A percentile compares a stretch with the other conserved stretches of the same genome.
These are phyloP conservation scores for Alca torda DNA, from an alignment of 2,797 vertebrate genomes.

Conservation along the genomic window DNA sequence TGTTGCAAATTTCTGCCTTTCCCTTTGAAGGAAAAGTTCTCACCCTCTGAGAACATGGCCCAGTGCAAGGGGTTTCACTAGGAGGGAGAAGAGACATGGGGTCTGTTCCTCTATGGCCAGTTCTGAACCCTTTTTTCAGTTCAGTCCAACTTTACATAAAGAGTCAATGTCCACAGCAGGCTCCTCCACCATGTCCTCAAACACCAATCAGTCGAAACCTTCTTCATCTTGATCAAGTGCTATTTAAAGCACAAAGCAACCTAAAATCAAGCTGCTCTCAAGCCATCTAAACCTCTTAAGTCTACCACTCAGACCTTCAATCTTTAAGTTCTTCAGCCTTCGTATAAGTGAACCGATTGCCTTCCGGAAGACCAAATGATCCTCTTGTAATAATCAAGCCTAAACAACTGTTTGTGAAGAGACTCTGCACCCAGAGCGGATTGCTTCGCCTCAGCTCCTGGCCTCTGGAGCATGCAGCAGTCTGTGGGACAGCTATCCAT, in stretches of 20 bases:
- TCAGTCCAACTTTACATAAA: background rate
- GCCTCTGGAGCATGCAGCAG: background rate
- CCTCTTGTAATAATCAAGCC: background rate
- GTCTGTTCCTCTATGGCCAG: background rate
- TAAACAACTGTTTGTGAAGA: background rate
- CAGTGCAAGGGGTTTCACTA: background rate
- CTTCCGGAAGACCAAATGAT: background rate
- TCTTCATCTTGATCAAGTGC: background rate
- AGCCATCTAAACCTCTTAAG: background rate
- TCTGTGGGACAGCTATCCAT: background rate
- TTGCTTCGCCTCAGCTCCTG: background rate
- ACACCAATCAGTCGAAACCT: background rate
- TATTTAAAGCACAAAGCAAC: conserved; percentile 2
- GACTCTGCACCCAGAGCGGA: background rate
- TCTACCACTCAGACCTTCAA: background rate
- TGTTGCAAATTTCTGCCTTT: background rate
- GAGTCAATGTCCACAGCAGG: background rate
- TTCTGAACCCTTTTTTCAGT: background rate
- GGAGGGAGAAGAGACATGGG: background rate
- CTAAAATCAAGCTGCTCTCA: background rate
- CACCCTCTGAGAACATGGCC: background rate
- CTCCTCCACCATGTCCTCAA: background rate
- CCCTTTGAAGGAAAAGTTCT: background rate
- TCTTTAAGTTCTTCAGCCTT: background rate
- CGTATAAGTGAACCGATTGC: background rate